Evolutionary conservation across 2,797 vertebrate genomes (phyloP).

Genomic region (Pseudomugil gertrudae): DNA sequence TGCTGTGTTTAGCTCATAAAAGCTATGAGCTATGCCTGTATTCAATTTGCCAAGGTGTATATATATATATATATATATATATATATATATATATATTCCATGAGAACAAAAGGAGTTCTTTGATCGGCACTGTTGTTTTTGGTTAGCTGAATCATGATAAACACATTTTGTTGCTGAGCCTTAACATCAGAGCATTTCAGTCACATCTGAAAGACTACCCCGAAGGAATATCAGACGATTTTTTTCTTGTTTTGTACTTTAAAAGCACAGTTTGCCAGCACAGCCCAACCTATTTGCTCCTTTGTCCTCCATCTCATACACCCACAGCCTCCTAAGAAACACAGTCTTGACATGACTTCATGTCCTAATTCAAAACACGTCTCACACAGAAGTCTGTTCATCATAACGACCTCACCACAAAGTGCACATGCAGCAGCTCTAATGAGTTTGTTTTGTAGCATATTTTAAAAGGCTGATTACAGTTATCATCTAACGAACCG

Average conservation of each 20-base stretch:
- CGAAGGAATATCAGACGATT: slow-evolving; percentile 38
- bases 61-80: slow-evolving; percentile 1
- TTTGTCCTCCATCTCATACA: slow-evolving; percentile 36
- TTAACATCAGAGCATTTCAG: slow-evolving; percentile 65
- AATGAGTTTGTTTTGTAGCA: slow-evolving; percentile 71
- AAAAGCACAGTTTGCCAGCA: slow-evolving; percentile 24
- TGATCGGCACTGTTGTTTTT: slow-evolving; percentile 68
- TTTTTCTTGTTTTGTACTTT: slow-evolving; percentile 22
- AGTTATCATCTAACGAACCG: slow-evolving; percentile 63
- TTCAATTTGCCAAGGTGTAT: slow-evolving; percentile 3
- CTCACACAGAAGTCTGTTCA: slow-evolving; percentile 70
- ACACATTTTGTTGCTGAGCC: slow-evolving; percentile 54
- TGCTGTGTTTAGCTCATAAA: slow-evolving; percentile 31
- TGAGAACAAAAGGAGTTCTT: slow-evolving; percentile 43
- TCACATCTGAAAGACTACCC: slow-evolving; percentile 57
- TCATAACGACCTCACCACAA: slow-evolving; percentile 63
- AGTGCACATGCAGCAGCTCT: slow-evolving; percentile 58
- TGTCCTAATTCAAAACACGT: slow-evolving; percentile 64
- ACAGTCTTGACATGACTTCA: slow-evolving; percentile 63
- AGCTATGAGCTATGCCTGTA: slow-evolving; percentile 28
- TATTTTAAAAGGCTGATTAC: slow-evolving; percentile 68
- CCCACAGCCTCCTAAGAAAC: slow-evolving; percentile 48
- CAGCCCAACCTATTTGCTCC: slow-evolving; percentile 29
- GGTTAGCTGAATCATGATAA: slow-evolving; percentile 59
- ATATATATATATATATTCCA: slow-evolving; percentile 13